These are phyloP conservation scores for Bombyx huttoni DNA, from an alignment of 2,888 invertebrate genomes.

Conservation along the genomic window DNA sequence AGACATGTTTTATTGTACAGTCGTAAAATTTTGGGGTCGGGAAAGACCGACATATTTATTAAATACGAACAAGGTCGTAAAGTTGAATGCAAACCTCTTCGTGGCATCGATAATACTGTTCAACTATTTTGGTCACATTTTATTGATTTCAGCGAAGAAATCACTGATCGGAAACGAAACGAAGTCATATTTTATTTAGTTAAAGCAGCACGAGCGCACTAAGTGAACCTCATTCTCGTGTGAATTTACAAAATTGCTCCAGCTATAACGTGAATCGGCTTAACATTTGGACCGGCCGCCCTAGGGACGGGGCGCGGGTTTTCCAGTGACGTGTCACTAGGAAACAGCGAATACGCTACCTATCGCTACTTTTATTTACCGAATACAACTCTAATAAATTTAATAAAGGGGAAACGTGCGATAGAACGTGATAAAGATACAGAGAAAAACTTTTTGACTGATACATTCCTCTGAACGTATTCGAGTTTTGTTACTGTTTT, in stretches of 20 bases:
- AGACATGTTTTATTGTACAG: conserved; percentile 69
- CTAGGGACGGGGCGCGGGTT: conserved; percentile 30
- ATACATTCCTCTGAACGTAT: conserved; percentile 15
- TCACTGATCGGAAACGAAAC: background rate
- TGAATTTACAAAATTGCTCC: conserved; percentile 38
- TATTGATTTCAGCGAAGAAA: background rate
- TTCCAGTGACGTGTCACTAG: conserved; percentile 42
- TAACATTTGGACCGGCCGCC: conserved; percentile 34
- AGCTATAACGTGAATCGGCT: conserved; percentile 47
- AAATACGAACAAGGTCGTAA: conserved; percentile 70
- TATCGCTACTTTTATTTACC: conserved; percentile 50
- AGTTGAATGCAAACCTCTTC: conserved; percentile 61
- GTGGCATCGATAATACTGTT: conserved; percentile 56
- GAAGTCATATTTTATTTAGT: no score
- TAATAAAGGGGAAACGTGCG: conserved; percentile 51
- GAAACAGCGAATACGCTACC: conserved; percentile 32
- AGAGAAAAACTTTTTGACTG: conserved; percentile 19
- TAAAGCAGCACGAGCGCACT: background rate
- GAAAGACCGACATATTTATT: conserved; percentile 70
- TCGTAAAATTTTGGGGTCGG: conserved; percentile 70
- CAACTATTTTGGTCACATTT: conserved; percentile 40
- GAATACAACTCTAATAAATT: conserved; percentile 57
- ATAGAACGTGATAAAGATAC: conserved; percentile 29
- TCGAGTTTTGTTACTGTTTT: conserved; percentile 15
- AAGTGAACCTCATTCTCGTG: conserved; percentile 20